Percentiles rank a stretch among this genome's conserved stretches.
These are phyloP conservation scores for Alouatta palliata DNA, from an alignment of 2,113 vertebrate species.

Conservation along the genomic window DNA sequence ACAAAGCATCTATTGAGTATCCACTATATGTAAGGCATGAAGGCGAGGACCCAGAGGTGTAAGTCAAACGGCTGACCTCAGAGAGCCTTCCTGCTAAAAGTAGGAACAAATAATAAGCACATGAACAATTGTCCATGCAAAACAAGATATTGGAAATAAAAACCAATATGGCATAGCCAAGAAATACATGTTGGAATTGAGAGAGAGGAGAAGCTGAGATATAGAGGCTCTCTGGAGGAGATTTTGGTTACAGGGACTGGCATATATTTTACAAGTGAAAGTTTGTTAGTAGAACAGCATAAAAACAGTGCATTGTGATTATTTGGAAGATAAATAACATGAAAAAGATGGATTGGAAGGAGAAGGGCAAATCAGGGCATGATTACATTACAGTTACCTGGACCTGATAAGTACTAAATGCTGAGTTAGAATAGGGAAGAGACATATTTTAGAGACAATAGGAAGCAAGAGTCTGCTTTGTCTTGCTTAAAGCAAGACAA, in stretches of 20 bases:
- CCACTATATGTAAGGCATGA: fast-evolving
- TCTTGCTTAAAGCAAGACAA: neutral
- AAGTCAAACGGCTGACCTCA: neutral
- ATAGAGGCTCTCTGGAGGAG: neutral
- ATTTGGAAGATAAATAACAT: conserved; percentile 5
- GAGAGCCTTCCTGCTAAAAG: neutral
- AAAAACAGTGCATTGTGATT: neutral
- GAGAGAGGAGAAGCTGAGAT: neutral
- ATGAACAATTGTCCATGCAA: neutral
- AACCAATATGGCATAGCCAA: neutral
- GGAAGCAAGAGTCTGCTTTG: neutral
- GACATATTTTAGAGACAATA: neutral
- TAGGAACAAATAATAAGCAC: neutral
- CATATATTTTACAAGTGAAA: neutral
- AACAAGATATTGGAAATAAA: neutral
- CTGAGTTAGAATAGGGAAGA: neutral
- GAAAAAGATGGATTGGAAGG: neutral
- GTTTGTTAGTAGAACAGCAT: neutral
- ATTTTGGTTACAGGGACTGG: neutral
- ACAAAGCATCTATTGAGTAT: neutral
- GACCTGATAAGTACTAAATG: neutral
- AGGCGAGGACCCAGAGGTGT: neutral
- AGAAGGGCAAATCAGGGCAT: neutral
- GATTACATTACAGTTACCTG: neutral
- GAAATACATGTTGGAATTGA: neutral